Evolutionary conservation across 2,888 invertebrate species (phyloP).

Genomic region (Odontocerum albicorne): DNA sequence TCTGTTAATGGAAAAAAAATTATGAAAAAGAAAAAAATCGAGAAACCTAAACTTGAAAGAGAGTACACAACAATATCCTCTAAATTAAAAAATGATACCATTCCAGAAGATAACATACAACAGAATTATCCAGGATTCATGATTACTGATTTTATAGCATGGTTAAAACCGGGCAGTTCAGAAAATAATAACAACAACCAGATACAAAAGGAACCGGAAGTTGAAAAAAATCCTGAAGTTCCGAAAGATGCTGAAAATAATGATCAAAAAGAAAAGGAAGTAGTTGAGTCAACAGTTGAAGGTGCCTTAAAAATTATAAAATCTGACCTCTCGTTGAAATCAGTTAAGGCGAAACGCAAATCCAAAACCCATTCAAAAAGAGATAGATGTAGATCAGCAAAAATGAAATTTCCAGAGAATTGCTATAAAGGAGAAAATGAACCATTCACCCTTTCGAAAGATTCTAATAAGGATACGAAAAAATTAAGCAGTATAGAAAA

Average conservation of each 20-base stretch:
- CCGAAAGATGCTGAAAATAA: constrained; percentile 3
- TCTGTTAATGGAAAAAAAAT: constrained; percentile 69
- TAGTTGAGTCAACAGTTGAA: constrained; percentile 55
- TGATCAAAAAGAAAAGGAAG: constrained; percentile 9
- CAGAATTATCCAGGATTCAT: constrained; percentile 56
- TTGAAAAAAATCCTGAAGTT: constrained; percentile 32
- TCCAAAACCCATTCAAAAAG: constrained; percentile 52
- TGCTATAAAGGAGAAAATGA: constrained; percentile 30
- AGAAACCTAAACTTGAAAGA: constrained; percentile 49
- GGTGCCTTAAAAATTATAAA: constrained; percentile 54
- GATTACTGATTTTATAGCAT: constrained; percentile 68
- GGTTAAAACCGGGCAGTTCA: constrained; percentile 59
- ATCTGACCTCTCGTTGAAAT: constrained; percentile 49
- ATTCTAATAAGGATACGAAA: constrained; percentile 8
- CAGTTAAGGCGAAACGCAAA: constrained; percentile 53
- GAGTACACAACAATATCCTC: constrained; percentile 42
- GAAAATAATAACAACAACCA: constrained; percentile 39
- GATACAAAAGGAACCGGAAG: constrained; percentile 40
- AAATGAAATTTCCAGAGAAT: constrained; percentile 36
- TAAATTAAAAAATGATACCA: constrained; percentile 42
- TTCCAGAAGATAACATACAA: constrained; percentile 44
- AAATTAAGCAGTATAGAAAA: constrained; percentile 23
- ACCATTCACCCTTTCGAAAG: constrained; percentile 5
- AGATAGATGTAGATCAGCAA: constrained; percentile 40
- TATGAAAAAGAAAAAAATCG: constrained; percentile 49